Base-by-base conservation (phyloP, 2,797 vertebrate species). In the Limnodromus scolopaceus region DNA sequence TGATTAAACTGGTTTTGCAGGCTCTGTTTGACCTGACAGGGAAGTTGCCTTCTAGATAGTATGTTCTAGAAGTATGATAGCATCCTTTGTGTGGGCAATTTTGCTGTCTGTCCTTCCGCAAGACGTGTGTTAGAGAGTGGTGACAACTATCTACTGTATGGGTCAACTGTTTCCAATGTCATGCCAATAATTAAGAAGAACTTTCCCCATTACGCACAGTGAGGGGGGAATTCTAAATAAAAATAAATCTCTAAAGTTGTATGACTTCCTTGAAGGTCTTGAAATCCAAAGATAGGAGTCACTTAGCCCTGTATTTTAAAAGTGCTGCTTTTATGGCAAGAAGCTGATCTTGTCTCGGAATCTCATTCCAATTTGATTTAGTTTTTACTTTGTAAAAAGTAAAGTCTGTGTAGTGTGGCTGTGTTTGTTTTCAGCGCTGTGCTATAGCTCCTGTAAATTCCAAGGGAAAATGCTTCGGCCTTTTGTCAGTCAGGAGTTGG, bases 1-100 rank as follows among this genome's bases (percentile, higher is more conserved):
- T 95, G 68, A 93, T 94, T 91, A 91, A 96, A 97, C 96, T 94
- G 93, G 93, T 96, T 97, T 95, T 92, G 38, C 95, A 96, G 91
- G 95, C 96, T 96, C 80, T 80, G 55, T 87, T 95, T 93, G 89
- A 85, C 89, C 84, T 93, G 91, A 65, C 53, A 78, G 76, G 75
- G 71, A 92, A 92, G 87, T 91, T 87, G 68, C 78, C 57, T 80
- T 71, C 30, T 69, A 48, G 87, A 84, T 43, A 72, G 36, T 46
- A 36, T 30, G 18, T 92, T 93, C 84, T 84, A 68, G 68, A 87
- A 93, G 74, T 79, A 9, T 45, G 74, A 30, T 63, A 82, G 68
- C 61, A 32, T 72, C 49, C 64, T 79, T 61, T 54, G 19, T 18
- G 1, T 41, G 66, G 38, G 41, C 23, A 15, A 13, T 71, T 79